Percentiles rank a stretch among this genome's conserved stretches.
These are phyloP conservation scores for Microcebus griseorufus DNA, from an alignment of 2,113 vertebrate species.

Conservation along the genomic window DNA sequence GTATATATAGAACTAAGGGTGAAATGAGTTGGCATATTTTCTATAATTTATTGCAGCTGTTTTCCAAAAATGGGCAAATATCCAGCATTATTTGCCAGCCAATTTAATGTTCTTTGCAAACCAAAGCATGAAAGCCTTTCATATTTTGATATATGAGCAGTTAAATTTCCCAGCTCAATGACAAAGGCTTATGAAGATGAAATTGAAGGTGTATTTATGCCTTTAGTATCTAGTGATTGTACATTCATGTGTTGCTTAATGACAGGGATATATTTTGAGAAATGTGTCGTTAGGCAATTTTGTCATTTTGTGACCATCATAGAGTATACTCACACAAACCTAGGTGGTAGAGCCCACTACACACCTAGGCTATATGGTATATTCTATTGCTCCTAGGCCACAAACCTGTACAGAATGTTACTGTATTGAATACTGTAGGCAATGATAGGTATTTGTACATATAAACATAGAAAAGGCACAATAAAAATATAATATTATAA, in stretches of 20 bases:
- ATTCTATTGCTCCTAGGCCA: background rate
- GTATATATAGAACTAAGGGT: background rate
- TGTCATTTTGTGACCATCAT: background rate
- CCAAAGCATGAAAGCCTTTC: conserved; percentile 40
- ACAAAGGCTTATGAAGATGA: conserved; percentile 25
- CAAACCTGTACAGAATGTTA: background rate
- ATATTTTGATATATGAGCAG: conserved; percentile 44
- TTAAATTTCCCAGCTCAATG: conserved; percentile 43
- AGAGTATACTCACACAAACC: background rate
- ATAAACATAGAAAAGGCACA: background rate
- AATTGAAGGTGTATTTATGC: background rate
- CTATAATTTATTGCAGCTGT: conserved; percentile 38
- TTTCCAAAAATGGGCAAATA: conserved; percentile 52
- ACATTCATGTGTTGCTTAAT: background rate
- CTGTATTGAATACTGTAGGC: background rate
- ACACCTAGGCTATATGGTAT: background rate
- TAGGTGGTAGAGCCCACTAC: background rate
- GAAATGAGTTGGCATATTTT: conserved; percentile 20
- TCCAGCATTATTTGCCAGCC: conserved; percentile 35
- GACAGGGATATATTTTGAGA: background rate
- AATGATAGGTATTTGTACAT: background rate
- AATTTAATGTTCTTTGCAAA: conserved; percentile 41
- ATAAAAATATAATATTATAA: background rate
- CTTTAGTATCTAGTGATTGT: conserved; percentile 23
- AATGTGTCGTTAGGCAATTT: background rate